Base-by-base conservation (phyloP, 2,888 invertebrate genomes). In the Ceratothoa steindachneri region DNA sequence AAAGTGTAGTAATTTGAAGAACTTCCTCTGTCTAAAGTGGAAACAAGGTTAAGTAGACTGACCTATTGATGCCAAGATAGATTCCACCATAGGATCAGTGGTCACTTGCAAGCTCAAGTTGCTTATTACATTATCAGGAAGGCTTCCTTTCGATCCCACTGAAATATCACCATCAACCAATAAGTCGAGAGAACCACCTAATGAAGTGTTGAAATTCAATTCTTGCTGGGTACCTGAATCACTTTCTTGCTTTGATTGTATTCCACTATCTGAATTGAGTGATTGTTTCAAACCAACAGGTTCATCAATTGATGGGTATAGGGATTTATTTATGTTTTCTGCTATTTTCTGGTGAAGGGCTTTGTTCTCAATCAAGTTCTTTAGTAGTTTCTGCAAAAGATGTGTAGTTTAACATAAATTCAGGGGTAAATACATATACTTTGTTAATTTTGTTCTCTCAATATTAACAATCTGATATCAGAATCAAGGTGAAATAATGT, bases 301-400 rank as follows among this genome's bases (percentile, higher is more conserved):
- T 22, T 1, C 27, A 15, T 3, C 27, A 24, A n/a, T 60, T 24
- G 60, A 22, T 60, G 60, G 12, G 9, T 19, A 60, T 24, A 73
- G 51, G 1, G 71, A 68, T 9, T 66, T 65, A 51, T 77, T 77
- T 0, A 77, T 77, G 15, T 71, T 77, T 24, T 73, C 77, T 52
- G 77, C 77, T 15, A 77, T 77, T 60, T 77, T 73, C n/a, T 71
- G 67, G 41, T 77, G 73, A 24, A 77, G 71, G 3, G 73, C 77
- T 9, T 70, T 77, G 30, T 77, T 77, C 31, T 77, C 77, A 69
- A 69, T 73, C 12, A 77, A 64, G 55, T 71, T 77, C 28, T 77
- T 77, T 53, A 77, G 41, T 22, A 77, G 71, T 71, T 77, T 77
- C 77, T 77, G 75, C 9, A 52, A 67, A 28, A 53, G 53, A n/a